Base-by-base conservation (phyloP, 2,888 invertebrate species). In the Frankliniella fusca region DNA sequence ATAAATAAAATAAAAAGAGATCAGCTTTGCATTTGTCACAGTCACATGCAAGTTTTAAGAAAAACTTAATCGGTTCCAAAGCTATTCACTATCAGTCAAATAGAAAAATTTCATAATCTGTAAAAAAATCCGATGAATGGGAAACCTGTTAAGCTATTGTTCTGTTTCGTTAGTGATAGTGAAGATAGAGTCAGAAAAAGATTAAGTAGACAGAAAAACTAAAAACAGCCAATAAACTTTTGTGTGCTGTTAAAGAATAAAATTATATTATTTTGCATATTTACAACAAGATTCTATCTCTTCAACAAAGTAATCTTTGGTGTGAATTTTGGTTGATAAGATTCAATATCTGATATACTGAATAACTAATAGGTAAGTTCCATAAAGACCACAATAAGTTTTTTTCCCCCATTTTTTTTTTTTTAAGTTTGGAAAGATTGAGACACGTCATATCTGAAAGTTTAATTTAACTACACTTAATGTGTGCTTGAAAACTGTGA, bases 311-410 rank as follows among this genome's bases (percentile, higher is more conserved):
- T 76, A 76, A 76, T 76, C 70, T 76, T 76, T 76, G 70, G 70
- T 76, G 70, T 76, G 27, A 76, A 76, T 76, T 76, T 76, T 76
- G 70, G 70, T 76, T 76, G 70, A 76, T 27, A 20, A 76, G 27
- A 76, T 61, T 61, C 61, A 61, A 61, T 61, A 27, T 9, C 12
- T 76, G 70, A 76, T 76, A 27, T 27, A 76, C 70, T 76, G 70
- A 76, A 76, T 27, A 76, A 23, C n/a, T n/a, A 61, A 15, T 18
- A n/a, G 10, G n/a, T 20, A n/a, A 20, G 61, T 18, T 61, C 18
- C 61, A 61, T 61, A 61, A 61, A 61, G 61, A 61, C 10, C 61
- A 12, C 18, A 18, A 3, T 5, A 61, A 2, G 2, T 38, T 38
- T 38, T 38, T 38, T 38, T 3, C 2, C 5, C 5, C 5, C 5